Conservation (phyloP, 2,888 invertebrate genomes). For the Epirrita christyi region DNA sequence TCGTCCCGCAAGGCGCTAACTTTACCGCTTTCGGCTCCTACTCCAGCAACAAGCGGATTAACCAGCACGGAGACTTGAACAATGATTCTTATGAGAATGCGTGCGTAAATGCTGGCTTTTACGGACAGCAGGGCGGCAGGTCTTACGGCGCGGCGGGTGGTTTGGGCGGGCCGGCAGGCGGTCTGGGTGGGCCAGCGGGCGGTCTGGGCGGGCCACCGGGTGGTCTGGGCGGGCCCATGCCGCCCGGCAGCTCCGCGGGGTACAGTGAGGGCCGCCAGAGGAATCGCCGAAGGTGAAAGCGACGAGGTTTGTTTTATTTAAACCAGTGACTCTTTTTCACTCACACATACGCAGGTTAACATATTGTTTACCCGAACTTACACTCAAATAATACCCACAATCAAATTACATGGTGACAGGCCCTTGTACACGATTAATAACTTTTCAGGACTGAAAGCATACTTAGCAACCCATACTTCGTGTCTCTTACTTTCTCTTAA, state of each 20-base stretch:
- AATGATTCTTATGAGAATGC: slow-evolving; percentile 52
- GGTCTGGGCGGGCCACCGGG: slow-evolving; percentile 63
- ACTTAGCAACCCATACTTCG: not conserved
- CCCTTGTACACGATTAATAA: not conserved
- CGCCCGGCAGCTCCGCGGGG: slow-evolving; percentile 79
- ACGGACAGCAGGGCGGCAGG: slow-evolving; percentile 69
- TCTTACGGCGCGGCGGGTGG: slow-evolving; percentile 60
- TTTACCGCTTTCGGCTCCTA: slow-evolving; percentile 80
- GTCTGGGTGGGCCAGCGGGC: slow-evolving; percentile 49
- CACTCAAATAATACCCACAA: slow-evolving; percentile 3
- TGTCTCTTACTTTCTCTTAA: not conserved
- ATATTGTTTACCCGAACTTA: slow-evolving; percentile 20
- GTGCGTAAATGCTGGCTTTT: slow-evolving; percentile 58
- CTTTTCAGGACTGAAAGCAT: slow-evolving; percentile 1
- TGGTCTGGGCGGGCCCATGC: slow-evolving; percentile 66
- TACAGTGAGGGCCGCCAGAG: slow-evolving; percentile 82
- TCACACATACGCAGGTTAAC: slow-evolving; percentile 48
- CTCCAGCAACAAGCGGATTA: slow-evolving; percentile 57
- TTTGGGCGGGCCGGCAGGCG: slow-evolving; percentile 33
- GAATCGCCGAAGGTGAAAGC: slow-evolving; percentile 79
- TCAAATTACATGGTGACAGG: slow-evolving; percentile 3
- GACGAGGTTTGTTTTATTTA: slow-evolving; percentile 79
- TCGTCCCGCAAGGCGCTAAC: slow-evolving; percentile 70
- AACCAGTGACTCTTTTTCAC: slow-evolving; percentile 69
- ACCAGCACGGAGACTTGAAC: slow-evolving; percentile 46